Evolutionary conservation across 2,113 vertebrate genomes (phyloP).

Genomic region (human): GRCh38 chr7:123466001-123466500

Average conservation of each 20-base stretch:
- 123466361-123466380: not conserved
- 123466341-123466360: not conserved
- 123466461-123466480: not conserved
- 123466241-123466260: not conserved
- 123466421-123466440: not conserved
- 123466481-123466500: not conserved
- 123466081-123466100: not conserved
- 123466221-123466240: not conserved
- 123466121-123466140: constrained; percentile 28
- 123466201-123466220: not conserved
- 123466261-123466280: not conserved
- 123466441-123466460: not conserved
- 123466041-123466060: not conserved
- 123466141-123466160: constrained; percentile 12
- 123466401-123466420: not conserved
- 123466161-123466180: constrained; percentile 29
- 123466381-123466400: not conserved
- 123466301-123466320: not conserved
- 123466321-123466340: not conserved
- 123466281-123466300: not conserved
- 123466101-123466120: not conserved
- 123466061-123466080: not conserved
- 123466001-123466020: not conserved
- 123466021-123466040: not conserved
- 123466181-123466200: not conserved